These are phyloP conservation scores for Momotus momota DNA, from an alignment of 2,797 vertebrate genomes.

Conservation along the genomic window DNA sequence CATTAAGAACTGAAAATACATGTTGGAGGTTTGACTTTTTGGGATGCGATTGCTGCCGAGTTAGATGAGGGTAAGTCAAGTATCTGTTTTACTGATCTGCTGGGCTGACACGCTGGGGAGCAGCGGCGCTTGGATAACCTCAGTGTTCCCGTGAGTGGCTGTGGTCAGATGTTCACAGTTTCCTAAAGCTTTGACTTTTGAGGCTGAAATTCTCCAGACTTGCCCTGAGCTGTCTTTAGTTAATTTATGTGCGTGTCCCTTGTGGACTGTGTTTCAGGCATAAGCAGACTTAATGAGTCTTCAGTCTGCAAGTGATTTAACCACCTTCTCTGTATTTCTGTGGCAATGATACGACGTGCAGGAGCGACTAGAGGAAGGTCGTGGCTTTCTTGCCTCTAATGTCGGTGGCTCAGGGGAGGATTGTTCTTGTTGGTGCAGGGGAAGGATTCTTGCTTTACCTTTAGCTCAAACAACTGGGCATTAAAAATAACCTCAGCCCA, in stretches of 20 bases:
- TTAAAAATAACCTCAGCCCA: neutral
- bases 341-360: accelerated
- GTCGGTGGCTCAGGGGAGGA: neutral
- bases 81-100: neutral
- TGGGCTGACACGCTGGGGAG: neutral
- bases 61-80: neutral
- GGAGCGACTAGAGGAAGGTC: neutral
- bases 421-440: neutral
- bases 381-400: neutral
- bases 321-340: neutral
- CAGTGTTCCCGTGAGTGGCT: neutral
- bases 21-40: neutral
- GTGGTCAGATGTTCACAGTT: neutral
- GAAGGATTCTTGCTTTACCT: neutral
- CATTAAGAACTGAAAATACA: accelerated
- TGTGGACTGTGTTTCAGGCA: neutral
- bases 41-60: accelerated
- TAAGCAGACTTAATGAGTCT: neutral
- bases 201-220: neutral
- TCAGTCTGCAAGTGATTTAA: neutral
- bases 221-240: neutral
- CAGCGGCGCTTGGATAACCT: accelerated
- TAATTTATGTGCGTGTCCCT: neutral
- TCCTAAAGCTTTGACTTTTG: neutral
- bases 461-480: accelerated